phyloP scores from a whole-genome alignment of 1,140 invertebrate species.

The Neuroterus valhalla region DNA sequence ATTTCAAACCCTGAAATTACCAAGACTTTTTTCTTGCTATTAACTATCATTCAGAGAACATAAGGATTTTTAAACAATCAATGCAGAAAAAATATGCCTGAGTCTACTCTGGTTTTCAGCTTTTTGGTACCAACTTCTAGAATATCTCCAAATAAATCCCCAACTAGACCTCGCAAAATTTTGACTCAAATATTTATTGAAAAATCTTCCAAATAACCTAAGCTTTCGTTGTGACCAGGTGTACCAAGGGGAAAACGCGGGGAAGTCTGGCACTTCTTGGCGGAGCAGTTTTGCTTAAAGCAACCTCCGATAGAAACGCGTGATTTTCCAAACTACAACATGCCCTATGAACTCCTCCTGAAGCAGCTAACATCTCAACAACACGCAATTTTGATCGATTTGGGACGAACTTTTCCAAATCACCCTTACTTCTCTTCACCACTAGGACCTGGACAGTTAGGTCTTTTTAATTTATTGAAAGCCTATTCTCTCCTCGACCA shows the following conservation, averaged over 20 bases:
- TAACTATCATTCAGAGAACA: too few relatives aligned
- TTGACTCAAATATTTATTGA: too few relatives aligned
- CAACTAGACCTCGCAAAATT: too few relatives aligned
- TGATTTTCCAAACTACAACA: slow-evolving; percentile 84
- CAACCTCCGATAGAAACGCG: slow-evolving; percentile 81
- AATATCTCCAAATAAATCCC: too few relatives aligned
- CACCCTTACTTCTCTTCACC: slow-evolving; percentile 93
- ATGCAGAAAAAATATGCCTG: too few relatives aligned
- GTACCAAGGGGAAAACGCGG: slow-evolving; percentile 91
- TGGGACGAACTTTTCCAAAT: slow-evolving; percentile 95
- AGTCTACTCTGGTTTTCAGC: too few relatives aligned
- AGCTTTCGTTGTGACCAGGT: slow-evolving; percentile 75
- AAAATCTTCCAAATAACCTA: background rate
- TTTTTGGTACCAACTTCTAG: too few relatives aligned
- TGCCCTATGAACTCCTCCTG: slow-evolving; percentile 87
- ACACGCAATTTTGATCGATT: slow-evolving; percentile 94
- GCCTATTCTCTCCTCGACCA: slow-evolving; percentile 96
- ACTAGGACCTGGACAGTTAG: slow-evolving; percentile 91
- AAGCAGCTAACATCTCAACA: slow-evolving; percentile 94
- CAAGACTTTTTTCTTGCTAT: too few relatives aligned
- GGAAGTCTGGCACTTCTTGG: slow-evolving; percentile 93
- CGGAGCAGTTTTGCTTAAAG: slow-evolving; percentile 85
- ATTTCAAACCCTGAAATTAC: too few relatives aligned
- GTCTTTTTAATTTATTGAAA: slow-evolving; percentile 95
- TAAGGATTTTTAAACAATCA: too few relatives aligned